These are phyloP conservation scores for Hydrotaea cyrtoneurina DNA, from an alignment of 2,888 invertebrate genomes.

Conservation along the genomic window DNA sequence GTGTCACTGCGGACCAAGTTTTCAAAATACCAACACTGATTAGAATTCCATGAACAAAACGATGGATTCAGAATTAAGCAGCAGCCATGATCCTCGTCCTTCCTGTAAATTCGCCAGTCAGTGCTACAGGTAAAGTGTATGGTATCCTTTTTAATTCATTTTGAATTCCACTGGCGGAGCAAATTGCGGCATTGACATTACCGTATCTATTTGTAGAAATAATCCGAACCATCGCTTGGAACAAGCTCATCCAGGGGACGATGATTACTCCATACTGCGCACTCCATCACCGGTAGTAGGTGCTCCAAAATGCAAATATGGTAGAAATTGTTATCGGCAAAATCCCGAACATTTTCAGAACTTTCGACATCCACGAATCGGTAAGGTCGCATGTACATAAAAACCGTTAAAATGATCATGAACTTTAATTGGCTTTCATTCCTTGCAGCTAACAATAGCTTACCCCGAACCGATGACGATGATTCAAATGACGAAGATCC, in stretches of 20 bases:
- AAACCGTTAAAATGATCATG: no score
- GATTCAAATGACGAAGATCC: background rate
- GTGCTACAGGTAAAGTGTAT: no score
- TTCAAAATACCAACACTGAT: no score
- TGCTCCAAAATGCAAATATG: constrained; percentile 7
- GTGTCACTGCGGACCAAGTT: no score
- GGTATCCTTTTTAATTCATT: no score
- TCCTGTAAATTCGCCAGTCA: no score
- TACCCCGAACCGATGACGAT: background rate
- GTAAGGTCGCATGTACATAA: background rate
- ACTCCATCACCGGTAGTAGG: constrained; percentile 8
- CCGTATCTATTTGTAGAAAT: background rate
- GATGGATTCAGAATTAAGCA: no score
- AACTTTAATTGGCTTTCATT: background rate
- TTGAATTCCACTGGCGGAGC: no score
- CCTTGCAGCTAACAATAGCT: background rate
- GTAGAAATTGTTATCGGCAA: background rate
- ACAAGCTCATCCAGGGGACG: background rate
- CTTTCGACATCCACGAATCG: background rate
- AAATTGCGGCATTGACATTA: no score
- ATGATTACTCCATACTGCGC: background rate
- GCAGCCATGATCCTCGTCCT: no score
- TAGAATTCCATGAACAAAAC: no score
- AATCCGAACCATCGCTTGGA: constrained; percentile 25
- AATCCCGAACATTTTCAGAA: constrained; percentile 2